Percentiles rank a stretch among this genome's conserved stretches.
Evolutionary conservation across 2,888 invertebrate genomes (phyloP).

Genomic region (Tachina lurida): DNA sequence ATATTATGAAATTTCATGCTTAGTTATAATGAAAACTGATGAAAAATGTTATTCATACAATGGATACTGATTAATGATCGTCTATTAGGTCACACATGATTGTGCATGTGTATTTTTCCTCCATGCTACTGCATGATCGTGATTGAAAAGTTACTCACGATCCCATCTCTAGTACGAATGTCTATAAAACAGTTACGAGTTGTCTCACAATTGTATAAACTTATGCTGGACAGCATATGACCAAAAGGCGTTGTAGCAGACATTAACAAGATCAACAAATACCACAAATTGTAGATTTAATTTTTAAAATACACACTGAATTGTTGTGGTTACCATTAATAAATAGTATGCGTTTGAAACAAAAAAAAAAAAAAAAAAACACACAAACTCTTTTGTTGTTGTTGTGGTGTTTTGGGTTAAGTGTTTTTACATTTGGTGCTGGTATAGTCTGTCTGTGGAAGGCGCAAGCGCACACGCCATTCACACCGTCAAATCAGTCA

Average conservation of each 20-base stretch:
- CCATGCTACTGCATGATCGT: too few species aligned
- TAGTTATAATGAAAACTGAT: too few species aligned
- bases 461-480: slow-evolving; percentile 70
- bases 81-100: too few species aligned
- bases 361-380: slow-evolving; percentile 32
- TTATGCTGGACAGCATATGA: not conserved
- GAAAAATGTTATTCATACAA: too few species aligned
- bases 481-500: slow-evolving; percentile 48
- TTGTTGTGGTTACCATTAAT: not conserved
- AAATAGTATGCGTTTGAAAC: not conserved
- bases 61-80: too few species aligned
- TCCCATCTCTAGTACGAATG: too few species aligned
- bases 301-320: slow-evolving; percentile 2
- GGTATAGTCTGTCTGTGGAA: slow-evolving; percentile 2
- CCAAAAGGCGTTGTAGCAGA: slow-evolving; percentile 44
- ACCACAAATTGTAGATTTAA: slow-evolving; percentile 39
- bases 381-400: slow-evolving; percentile 18
- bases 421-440: slow-evolving; percentile 1
- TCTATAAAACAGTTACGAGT: not conserved
- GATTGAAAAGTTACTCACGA: too few species aligned
- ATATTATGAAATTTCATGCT: too few species aligned
- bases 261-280: slow-evolving; percentile 65
- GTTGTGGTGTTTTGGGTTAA: not conserved
- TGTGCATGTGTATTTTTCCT: too few species aligned
- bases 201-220: not conserved